Evolutionary conservation across 2,888 invertebrate species (phyloP), one percentile per base, ranked within the genome.

Genomic region (Tinea trinotella): DNA sequence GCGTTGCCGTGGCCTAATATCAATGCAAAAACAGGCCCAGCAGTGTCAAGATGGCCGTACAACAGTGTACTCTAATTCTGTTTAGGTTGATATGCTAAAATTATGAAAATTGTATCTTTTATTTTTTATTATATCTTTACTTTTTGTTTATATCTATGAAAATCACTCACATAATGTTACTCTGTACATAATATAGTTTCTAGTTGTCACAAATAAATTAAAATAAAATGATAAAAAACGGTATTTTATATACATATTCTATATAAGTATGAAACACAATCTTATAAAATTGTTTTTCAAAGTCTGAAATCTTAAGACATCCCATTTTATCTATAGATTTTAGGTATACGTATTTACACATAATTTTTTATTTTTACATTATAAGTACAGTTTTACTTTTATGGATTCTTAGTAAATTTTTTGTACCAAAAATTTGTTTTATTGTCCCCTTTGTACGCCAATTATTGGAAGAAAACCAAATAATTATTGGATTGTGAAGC

Each of bases 351-450:
- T 44, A 18, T 17, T 15, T n/a, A 50, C 10, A 50, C 30, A 30
- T 9, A 20, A 22, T 22, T 24, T 18, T 50, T 50, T 30, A 50
- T 22, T 50, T 50, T 22, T 50, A 9, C 19, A n/a, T 17, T 7
- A 9, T 48, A 48, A 48, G 19, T 18, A 9, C 19, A 48, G 19
- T 48, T 19, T 15, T 15, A 50, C n/a, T 50, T 50, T 49, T 50
- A 30, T 50, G 22, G 24, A 24, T 24, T 30, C 30, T 24, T 30
- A 22, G 50, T 30, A 50, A 50, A 50, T 50, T 30, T 30, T 46
- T 46, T 46, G 19, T 46, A 46, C 46, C 46, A 46, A 46, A 46
- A 3, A 6, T 40, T 15, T 40, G 40, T 40, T 13, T 30, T 30
- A n/a, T n/a, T n/a, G n/a, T n/a, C n/a, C n/a, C n/a, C n/a, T n/a